Evolutionary conservation across 1,140 invertebrate genomes (phyloP), one percentile per base, ranked within the genome.

Genomic region (Vollenhovia emeryi): DNA sequence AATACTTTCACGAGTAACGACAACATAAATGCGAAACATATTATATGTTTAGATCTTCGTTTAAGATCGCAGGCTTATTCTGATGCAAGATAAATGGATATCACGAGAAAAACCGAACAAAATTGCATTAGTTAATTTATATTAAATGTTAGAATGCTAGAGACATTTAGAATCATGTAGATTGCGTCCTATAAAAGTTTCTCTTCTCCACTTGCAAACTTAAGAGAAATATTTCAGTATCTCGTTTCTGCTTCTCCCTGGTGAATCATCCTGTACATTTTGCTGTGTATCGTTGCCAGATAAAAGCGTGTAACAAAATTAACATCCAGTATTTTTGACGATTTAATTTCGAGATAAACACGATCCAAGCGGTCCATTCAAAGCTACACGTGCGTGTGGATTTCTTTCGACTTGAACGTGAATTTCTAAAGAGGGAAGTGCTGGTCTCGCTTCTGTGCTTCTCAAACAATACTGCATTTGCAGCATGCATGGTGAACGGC

Each of bases 71-170:
- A 11, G 1, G 27, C 18, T 45, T 21, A 50, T 48, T 50, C 2
- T 33, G n/a, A n/a, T n/a, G 7, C 9, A 50, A 43, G 30, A 30
- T 27, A 30, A 75, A 15, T 50, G 9, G n/a, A 50, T 50, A 6
- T 50, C 13, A 15, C 1, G 8, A 76, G 52, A 13, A 30, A 60
- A n/a, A 75, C 0, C 27, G 9, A 43, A 75, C 30, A 33, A 55
- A 52, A 73, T 36, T 40, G 6, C 15, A 36, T 74, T 40, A 74
- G 57, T 40, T 57, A 24, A 59, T 75, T 60, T 60, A 27, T 11
- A 59, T 59, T 75, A 60, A 75, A 30, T n/a, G 33, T 59, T 75
- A 13, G 36, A 30, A 30, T 18, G 1, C 24, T 18, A 40, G 15
- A 60, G 36, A 40, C 15, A 33, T 62, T 57, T 9, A 40, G 5